These are phyloP conservation scores for Tetragnatha versicolor DNA, from an alignment of 1,140 invertebrate genomes.

Conservation along the genomic window DNA sequence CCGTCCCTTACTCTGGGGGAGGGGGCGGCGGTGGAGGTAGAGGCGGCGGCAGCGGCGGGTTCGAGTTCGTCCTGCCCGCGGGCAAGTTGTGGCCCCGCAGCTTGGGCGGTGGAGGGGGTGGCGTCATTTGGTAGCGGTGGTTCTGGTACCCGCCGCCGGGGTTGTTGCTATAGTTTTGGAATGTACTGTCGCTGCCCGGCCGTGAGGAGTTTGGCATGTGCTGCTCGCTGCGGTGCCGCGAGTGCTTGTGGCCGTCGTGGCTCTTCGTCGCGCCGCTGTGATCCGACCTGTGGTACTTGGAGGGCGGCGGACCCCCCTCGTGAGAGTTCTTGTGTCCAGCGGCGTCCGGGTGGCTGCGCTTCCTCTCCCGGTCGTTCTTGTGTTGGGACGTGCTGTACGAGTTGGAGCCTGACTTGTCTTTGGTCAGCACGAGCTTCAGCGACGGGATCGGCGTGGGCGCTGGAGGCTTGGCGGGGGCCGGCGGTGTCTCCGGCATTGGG, in stretches of 20 bases:
- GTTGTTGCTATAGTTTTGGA: too few species aligned
- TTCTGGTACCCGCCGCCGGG: not conserved
- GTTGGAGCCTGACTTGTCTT: conserved; percentile 45
- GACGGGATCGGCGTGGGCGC: conserved; percentile 49
- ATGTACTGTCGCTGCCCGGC: not conserved
- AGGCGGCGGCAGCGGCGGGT: conserved; percentile 2
- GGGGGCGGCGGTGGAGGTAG: conserved; percentile 29
- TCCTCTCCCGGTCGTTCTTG: conserved; percentile 2
- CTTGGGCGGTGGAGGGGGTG: conserved; percentile 23
- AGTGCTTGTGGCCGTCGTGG: not conserved
- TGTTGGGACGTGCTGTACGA: conserved; percentile 22
- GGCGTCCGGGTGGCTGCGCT: conserved; percentile 1
- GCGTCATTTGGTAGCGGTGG: conserved; percentile 5
- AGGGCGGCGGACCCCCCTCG: not conserved
- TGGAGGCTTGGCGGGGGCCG: not conserved
- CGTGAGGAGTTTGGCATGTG: too few species aligned
- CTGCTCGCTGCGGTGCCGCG: conserved; percentile 11
- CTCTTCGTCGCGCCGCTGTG: not conserved
- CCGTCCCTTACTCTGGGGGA: conserved; percentile 19
- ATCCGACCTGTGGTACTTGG: not conserved
- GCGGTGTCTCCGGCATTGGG: not conserved
- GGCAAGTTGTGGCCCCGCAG: not conserved
- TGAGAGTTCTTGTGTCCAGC: not conserved
- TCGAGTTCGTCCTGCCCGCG: conserved; percentile 24
- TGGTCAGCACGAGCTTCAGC: conserved; percentile 47